Percentiles rank a stretch among this genome's conserved stretches.
phyloP scores from a whole-genome alignment of 2,888 invertebrate species.

The Leptinotarsa rubiginosa region DNA sequence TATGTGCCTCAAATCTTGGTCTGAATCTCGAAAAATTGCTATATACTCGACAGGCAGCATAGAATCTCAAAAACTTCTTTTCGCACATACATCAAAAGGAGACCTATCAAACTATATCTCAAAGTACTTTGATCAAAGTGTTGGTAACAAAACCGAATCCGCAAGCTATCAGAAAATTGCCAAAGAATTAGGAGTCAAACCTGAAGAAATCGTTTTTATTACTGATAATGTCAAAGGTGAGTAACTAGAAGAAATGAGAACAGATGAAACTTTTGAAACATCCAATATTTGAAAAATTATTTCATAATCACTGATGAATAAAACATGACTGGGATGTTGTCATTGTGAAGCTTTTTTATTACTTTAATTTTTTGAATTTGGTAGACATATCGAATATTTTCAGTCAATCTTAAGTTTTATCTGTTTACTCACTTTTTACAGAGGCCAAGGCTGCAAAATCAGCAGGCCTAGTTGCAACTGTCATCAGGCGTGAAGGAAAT shows the following conservation, averaged over 20 bases:
- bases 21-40: conserved; percentile 75
- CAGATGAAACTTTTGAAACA: too few relatives aligned
- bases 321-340: not conserved
- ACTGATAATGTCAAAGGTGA: conserved; percentile 87
- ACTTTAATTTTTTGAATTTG: too few relatives aligned
- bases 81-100: conserved; percentile 80
- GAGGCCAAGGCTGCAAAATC: conserved; percentile 86
- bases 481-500: conserved; percentile 86
- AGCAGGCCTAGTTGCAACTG: conserved; percentile 77
- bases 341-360: too few relatives aligned
- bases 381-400: too few relatives aligned
- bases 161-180: conserved; percentile 84
- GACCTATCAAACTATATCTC: conserved; percentile 79
- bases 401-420: too few relatives aligned
- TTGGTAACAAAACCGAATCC: conserved; percentile 83
- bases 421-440: conserved; percentile 65
- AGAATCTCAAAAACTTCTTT: conserved; percentile 89
- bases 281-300: not conserved
- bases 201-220: conserved; percentile 83
- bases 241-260: conserved; percentile 14
- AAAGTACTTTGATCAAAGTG: conserved; percentile 88
- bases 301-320: not conserved
- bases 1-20: conserved; percentile 79
- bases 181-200: conserved; percentile 72
- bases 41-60: conserved; percentile 94